phyloP scores from a whole-genome alignment of 2,888 invertebrate species.

The Ochlodes sylvanus region DNA sequence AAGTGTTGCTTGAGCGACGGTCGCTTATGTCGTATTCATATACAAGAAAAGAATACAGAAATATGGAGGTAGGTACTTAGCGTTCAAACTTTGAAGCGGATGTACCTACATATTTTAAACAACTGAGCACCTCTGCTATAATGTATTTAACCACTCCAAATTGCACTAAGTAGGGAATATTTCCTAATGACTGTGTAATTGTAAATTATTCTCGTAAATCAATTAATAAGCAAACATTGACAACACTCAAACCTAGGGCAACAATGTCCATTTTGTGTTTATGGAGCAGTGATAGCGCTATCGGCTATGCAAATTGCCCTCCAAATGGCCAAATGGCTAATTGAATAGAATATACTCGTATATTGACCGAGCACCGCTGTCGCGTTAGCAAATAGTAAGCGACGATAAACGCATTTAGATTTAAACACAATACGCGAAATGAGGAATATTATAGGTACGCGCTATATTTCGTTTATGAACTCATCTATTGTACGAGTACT shows the following conservation, averaged over 20 bases:
- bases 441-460: background rate
- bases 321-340: conserved; percentile 74
- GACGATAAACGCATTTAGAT: conserved; percentile 49
- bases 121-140: too few species aligned
- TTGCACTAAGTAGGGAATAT: background rate
- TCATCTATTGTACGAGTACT: too few species aligned
- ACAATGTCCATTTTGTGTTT: conserved; percentile 62
- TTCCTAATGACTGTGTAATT: background rate
- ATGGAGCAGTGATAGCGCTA: conserved; percentile 67
- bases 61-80: too few species aligned
- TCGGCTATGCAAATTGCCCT: conserved; percentile 77
- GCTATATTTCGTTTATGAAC: too few species aligned
- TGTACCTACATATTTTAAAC: too few species aligned
- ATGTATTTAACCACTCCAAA: too few species aligned
- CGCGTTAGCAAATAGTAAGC: conserved; percentile 48
- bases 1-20: too few species aligned
- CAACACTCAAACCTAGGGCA: conserved; percentile 64
- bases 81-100: too few species aligned
- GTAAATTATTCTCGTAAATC: conserved; percentile 8
- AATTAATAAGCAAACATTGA: conserved; percentile 35
- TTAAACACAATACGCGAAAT: conserved; percentile 36
- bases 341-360: conserved; percentile 52
- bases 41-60: too few species aligned
- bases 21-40: too few species aligned
- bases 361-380: conserved; percentile 33